phyloP scores from a whole-genome alignment of 2,113 vertebrate genomes.

The Lasiurus cinereus region DNA sequence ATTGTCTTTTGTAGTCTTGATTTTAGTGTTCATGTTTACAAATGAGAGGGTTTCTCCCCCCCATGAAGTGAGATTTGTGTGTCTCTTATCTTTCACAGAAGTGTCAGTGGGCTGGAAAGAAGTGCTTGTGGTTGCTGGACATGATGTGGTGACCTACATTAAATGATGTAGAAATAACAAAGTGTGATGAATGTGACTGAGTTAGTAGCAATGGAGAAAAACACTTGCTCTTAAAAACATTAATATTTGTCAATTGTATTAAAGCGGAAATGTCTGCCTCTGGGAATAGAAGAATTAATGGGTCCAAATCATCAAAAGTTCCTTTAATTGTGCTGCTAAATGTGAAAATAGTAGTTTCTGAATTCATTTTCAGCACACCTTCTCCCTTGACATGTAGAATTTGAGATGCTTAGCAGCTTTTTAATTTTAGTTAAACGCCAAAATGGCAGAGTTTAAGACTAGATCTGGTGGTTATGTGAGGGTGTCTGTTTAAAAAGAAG shows the following conservation, averaged over 20 bases:
- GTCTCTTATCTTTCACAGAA: slow-evolving; percentile 65
- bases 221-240: slow-evolving; percentile 60
- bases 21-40: slow-evolving; percentile 69
- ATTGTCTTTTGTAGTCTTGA: slow-evolving; percentile 28
- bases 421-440: slow-evolving; percentile 59
- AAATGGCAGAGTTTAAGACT: slow-evolving; percentile 65
- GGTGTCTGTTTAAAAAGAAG: slow-evolving; percentile 56
- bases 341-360: slow-evolving; percentile 51
- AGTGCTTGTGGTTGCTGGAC: slow-evolving; percentile 73
- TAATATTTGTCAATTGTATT: slow-evolving; percentile 58
- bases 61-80: neutral
- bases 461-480: neutral
- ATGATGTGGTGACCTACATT: slow-evolving; percentile 86
- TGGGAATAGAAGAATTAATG: slow-evolving; percentile 57
- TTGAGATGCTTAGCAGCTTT: neutral
- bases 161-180: slow-evolving; percentile 85
- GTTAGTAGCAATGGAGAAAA: slow-evolving; percentile 42
- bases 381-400: neutral
- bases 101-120: slow-evolving; percentile 73
- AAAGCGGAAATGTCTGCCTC: slow-evolving; percentile 39
- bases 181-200: slow-evolving; percentile 79
- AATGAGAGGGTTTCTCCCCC: neutral
- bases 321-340: slow-evolving; percentile 42
- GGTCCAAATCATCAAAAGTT: neutral
- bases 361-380: slow-evolving; percentile 29